Percentiles rank a stretch among this genome's conserved stretches.
Conservation (phyloP, 2,888 invertebrate genomes). For the Spatulosminthurus flaviceps region DNA sequence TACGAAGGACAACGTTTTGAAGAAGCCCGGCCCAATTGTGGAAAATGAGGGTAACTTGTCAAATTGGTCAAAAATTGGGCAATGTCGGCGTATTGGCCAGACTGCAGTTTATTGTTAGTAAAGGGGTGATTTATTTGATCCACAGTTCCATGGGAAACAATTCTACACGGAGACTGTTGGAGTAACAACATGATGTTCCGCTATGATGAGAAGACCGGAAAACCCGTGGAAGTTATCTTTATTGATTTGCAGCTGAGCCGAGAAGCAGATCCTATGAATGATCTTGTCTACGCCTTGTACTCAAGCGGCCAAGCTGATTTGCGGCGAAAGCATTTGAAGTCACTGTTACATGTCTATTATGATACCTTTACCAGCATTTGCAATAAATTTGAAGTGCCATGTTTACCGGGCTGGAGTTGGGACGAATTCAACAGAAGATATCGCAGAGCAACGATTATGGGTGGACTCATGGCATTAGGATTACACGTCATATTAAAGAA, state of each 20-base stretch:
- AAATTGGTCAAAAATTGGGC: no score
- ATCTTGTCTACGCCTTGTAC: conserved; percentile 52
- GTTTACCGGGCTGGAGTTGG: no score
- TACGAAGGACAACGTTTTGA: conserved; percentile 23
- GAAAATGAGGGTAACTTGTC: conserved; percentile 19
- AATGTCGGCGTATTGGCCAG: no score
- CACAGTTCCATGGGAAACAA: conserved; percentile 52
- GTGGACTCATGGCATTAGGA: no score
- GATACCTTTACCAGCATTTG: no score
- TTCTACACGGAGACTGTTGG: conserved; percentile 57
- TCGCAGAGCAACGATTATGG: no score
- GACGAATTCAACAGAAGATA: no score
- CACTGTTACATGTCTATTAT: no score
- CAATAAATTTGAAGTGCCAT: no score
- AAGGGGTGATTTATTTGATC: not conserved
- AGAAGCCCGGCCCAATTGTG: not conserved
- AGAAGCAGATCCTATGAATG: conserved; percentile 47
- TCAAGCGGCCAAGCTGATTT: conserved; percentile 50
- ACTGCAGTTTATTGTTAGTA: not conserved
- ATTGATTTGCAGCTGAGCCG: conserved; percentile 56
- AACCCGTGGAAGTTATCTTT: conserved; percentile 47
- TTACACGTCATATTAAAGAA: no score
- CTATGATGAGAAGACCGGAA: conserved; percentile 46
- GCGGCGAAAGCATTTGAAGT: no score
- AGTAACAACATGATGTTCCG: conserved; percentile 58